Evolutionary conservation across 2,888 invertebrate genomes (phyloP).

Genomic region (Mesorhabditis spiculigera): DNA sequence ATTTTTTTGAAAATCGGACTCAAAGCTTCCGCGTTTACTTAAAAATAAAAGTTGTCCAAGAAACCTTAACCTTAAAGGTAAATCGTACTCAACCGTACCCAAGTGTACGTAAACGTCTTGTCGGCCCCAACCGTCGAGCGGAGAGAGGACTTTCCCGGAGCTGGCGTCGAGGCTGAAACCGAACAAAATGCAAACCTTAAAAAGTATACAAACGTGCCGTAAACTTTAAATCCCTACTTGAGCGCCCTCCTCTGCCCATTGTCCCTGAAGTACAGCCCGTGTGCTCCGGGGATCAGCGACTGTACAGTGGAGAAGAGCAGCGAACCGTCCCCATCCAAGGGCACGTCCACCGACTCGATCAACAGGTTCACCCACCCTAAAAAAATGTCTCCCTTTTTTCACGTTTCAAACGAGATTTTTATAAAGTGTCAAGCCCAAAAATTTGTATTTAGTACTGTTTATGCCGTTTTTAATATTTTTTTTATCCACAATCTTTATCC

Average conservation of each 20-base stretch:
- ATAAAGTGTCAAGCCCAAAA: too few species aligned
- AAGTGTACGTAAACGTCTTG: slow-evolving; percentile 36
- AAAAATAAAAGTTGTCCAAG: not conserved
- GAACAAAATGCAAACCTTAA: not conserved
- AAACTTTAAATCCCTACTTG: slow-evolving; percentile 20
- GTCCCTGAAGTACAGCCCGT: slow-evolving; percentile 44
- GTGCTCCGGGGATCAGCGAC: slow-evolving; percentile 45
- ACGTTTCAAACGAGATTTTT: too few species aligned
- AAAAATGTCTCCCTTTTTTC: slow-evolving; percentile 4
- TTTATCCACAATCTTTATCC: too few species aligned
- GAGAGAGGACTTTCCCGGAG: slow-evolving; percentile 35
- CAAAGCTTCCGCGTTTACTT: too few species aligned
- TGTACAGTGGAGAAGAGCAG: slow-evolving; percentile 43
- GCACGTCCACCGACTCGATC: slow-evolving; percentile 45
- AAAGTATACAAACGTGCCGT: not conserved
- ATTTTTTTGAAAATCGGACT: not conserved
- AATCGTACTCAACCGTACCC: slow-evolving; percentile 17
- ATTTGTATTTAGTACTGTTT: too few species aligned
- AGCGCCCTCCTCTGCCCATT: slow-evolving; percentile 41
- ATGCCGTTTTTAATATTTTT: too few species aligned
- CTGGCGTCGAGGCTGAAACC: slow-evolving; percentile 34
- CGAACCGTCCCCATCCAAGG: slow-evolving; percentile 29
- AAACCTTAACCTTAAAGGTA: not conserved
- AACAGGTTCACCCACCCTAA: slow-evolving; percentile 43
- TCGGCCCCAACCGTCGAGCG: slow-evolving; percentile 36